These are phyloP conservation scores for Rhegmatorhina hoffmannsi DNA, from an alignment of 2,113 vertebrate species.

Conservation along the genomic window DNA sequence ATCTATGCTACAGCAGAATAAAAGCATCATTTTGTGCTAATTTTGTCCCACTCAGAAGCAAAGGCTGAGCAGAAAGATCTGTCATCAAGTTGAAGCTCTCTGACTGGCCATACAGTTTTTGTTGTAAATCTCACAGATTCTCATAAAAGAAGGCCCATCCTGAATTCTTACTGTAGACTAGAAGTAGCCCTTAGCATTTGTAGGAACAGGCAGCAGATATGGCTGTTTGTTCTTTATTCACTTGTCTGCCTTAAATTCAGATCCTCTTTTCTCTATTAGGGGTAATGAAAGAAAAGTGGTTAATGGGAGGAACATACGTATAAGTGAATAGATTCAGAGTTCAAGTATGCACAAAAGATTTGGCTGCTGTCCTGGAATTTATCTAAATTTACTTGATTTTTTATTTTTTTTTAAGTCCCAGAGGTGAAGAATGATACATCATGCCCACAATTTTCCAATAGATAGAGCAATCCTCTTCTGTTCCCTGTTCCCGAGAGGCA, in stretches of 20 bases:
- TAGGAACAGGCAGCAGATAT: neutral
- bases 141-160: slow-evolving; percentile 8
- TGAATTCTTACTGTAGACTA: neutral
- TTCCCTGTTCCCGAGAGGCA: neutral
- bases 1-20: neutral
- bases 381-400: neutral
- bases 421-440: neutral
- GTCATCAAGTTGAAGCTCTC: slow-evolving; percentile 21
- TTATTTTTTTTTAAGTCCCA: neutral
- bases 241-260: neutral
- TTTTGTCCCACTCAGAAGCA: slow-evolving; percentile 35
- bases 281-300: neutral
- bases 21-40: slow-evolving; percentile 37
- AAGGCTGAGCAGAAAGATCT: slow-evolving; percentile 28
- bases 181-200: neutral
- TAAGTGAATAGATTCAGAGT: neutral
- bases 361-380: neutral
- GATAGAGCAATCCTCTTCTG: neutral
- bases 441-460: neutral
- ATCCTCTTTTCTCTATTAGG: neutral
- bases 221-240: neutral
- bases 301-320: neutral
- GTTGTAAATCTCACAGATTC: slow-evolving; percentile 3
- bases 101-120: neutral
- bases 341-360: neutral